Evolutionary conservation across 2,113 vertebrate genomes (phyloP).

Genomic region (Protobothrops flavoviridis): DNA sequence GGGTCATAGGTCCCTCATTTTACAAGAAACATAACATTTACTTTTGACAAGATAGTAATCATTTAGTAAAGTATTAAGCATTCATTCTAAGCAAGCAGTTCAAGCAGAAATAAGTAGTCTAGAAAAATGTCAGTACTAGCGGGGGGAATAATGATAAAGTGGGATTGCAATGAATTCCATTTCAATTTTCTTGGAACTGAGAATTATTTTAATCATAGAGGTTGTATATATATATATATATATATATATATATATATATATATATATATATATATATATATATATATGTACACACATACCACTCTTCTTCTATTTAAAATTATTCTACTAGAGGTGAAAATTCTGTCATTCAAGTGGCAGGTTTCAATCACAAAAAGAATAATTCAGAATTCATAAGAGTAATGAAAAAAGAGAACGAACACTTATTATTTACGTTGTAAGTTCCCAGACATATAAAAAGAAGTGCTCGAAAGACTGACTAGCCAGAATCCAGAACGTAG

Average conservation of each 20-base stretch:
- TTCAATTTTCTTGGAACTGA: neutral
- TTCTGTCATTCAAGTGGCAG: neutral
- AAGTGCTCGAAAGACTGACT: constrained; percentile 8
- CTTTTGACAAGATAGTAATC: constrained; percentile 15
- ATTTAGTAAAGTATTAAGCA: neutral
- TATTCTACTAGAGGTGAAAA: constrained; percentile 5
- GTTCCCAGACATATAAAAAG: neutral
- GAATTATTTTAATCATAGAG: neutral
- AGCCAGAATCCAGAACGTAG: constrained; percentile 25
- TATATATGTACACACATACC: neutral
- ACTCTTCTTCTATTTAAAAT: constrained; percentile 9
- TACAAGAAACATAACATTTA: neutral
- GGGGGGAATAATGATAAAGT: constrained; percentile 5
- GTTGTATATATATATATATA: neutral
- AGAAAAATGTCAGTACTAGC: neutral
- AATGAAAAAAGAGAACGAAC: constrained; percentile 36
- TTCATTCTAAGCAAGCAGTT: neutral
- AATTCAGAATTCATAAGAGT: constrained; percentile 28
- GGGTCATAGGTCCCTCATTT: neutral
- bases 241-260: no score
- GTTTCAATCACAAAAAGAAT: constrained; percentile 15
- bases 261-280: no score
- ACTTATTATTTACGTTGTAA: constrained; percentile 4
- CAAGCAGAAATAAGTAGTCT: constrained; percentile 1
- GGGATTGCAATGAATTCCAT: neutral